Percentiles rank a stretch among this genome's conserved stretches.
phyloP scores from a whole-genome alignment of 1,140 invertebrate genomes.

The Orius insidiosus region DNA sequence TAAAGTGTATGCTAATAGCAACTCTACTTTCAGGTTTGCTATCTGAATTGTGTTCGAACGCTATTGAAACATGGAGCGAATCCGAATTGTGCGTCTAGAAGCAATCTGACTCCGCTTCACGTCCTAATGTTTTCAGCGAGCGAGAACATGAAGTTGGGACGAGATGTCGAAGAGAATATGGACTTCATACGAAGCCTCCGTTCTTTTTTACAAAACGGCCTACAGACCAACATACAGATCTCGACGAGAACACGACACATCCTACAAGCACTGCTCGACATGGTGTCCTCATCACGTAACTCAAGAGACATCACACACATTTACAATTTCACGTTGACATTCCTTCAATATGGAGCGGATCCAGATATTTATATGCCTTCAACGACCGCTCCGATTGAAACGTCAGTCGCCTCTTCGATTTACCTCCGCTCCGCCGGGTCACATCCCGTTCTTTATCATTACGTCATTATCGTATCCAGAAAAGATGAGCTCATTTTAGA shows the following conservation, averaged over 20 bases:
- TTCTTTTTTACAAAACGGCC: conserved; percentile 47
- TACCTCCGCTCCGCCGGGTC: conserved; percentile 11
- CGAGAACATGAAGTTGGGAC: conserved; percentile 35
- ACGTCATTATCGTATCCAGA: conserved; percentile 44
- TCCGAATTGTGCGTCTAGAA: conserved; percentile 50
- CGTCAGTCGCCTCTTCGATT: conserved; percentile 18
- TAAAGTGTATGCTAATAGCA: background rate
- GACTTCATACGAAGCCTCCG: conserved; percentile 45
- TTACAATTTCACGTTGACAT: conserved; percentile 44
- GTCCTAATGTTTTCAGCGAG: conserved; percentile 54
- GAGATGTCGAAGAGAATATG: conserved; percentile 42
- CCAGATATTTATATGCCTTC: conserved; percentile 32
- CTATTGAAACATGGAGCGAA: conserved; percentile 50
- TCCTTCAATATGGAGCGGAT: conserved; percentile 44
- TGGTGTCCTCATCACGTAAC: conserved; percentile 47
- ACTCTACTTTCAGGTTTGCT: conserved; percentile 38
- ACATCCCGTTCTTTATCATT: conserved; percentile 38
- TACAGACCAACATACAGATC: conserved; percentile 41
- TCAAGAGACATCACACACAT: conserved; percentile 46
- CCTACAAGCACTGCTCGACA: conserved; percentile 45
- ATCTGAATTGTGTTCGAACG: conserved; percentile 52
- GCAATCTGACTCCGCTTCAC: conserved; percentile 50
- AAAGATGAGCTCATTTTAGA: conserved; percentile 50
- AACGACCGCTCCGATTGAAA: background rate
- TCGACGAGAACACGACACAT: conserved; percentile 42